These are phyloP conservation scores for Neofelis nebulosa DNA, from an alignment of 2,113 vertebrate genomes.

Conservation along the genomic window DNA sequence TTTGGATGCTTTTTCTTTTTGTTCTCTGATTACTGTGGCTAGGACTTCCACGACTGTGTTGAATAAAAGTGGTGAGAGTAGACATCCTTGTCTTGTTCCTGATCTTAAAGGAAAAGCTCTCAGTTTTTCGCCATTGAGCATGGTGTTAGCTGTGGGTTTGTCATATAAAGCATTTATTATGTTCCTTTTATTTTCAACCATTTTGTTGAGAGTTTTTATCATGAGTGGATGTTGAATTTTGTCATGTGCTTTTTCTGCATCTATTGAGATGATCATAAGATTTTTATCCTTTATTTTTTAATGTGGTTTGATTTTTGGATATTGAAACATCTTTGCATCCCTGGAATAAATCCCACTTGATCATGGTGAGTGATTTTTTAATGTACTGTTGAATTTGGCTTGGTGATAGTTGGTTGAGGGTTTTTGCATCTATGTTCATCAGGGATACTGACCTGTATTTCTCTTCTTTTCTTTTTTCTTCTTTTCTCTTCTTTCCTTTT, in stretches of 20 bases:
- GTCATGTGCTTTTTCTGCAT: not conserved
- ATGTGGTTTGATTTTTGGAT: not conserved
- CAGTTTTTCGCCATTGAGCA: not conserved
- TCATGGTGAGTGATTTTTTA: not conserved
- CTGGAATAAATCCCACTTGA: not conserved
- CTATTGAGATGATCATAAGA: not conserved
- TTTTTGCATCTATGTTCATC: not conserved
- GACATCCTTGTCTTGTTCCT: not conserved
- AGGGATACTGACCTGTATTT: not conserved
- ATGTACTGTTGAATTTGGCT: not conserved
- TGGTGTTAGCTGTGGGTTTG: not conserved
- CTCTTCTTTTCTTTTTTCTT: not conserved
- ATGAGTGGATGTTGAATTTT: not conserved
- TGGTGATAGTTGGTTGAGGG: not conserved
- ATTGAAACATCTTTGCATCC: not conserved
- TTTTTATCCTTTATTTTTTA: not conserved
- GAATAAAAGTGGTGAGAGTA: not conserved
- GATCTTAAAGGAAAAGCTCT: not conserved
- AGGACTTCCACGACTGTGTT: not conserved
- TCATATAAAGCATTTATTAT: not conserved
- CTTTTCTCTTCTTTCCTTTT: too few relatives aligned
- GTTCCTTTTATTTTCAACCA: not conserved
- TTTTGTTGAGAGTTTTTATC: not conserved
- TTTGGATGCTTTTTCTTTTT: not conserved
- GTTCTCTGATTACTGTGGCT: not conserved